phyloP scores from a whole-genome alignment of 2,888 invertebrate species.

The Beris chalybata region DNA sequence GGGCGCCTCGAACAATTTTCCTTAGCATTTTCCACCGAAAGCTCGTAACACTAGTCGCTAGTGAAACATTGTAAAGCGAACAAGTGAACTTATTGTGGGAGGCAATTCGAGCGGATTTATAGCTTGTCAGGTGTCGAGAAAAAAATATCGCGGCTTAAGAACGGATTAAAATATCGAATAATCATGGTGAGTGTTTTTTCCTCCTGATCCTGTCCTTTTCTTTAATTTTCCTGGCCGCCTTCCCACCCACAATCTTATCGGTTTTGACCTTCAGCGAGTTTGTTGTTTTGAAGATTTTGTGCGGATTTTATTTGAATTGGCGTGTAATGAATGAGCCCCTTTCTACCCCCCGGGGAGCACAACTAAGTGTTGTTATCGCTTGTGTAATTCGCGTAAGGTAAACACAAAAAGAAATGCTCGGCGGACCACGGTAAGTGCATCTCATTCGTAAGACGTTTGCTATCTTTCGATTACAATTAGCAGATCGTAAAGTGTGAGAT shows the following conservation, averaged over 20 bases:
- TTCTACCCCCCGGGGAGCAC: no score
- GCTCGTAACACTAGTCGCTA: constrained; percentile 10
- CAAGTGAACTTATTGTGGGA: background rate
- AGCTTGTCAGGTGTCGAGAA: background rate
- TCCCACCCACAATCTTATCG: background rate
- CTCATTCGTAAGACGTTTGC: no score
- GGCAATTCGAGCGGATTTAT: background rate
- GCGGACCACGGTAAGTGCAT: no score
- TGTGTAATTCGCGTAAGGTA: no score
- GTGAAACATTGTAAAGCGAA: constrained; percentile 9
- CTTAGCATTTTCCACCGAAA: background rate
- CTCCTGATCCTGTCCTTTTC: no score
- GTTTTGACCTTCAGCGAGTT: background rate
- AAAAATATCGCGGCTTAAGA: constrained; percentile 1
- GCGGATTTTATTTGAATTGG: background rate
- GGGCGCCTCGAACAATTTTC: background rate
- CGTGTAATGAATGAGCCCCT: no score
- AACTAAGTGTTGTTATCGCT: no score
- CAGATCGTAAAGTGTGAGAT: no score
- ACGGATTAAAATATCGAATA: constrained; percentile 11
- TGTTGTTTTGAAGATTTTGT: background rate
- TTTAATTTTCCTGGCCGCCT: background rate
- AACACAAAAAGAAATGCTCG: no score
- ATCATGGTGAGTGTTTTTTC: constrained; percentile 12
- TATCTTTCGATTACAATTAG: no score